A percentile compares a stretch with the other conserved stretches of the same genome.
Evolutionary conservation across 2,113 vertebrate species (phyloP).

Genomic region (Cochlearius cochlearius): DNA sequence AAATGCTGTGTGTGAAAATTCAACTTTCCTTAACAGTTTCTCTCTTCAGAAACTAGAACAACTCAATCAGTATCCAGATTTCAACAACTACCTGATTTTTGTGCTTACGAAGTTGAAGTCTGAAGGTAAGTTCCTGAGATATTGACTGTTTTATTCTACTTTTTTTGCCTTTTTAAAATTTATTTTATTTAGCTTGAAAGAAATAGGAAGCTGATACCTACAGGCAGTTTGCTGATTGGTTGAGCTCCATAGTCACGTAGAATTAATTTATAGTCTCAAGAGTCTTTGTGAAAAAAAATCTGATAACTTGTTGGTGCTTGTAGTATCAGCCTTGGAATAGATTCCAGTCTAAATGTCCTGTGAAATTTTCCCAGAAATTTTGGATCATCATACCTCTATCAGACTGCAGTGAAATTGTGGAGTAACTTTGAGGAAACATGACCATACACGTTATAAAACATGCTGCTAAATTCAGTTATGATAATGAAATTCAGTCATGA

Average conservation of each 20-base stretch:
- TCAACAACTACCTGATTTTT: conserved; percentile 99
- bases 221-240: not conserved
- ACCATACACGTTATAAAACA: not conserved
- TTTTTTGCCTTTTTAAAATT: not conserved
- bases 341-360: not conserved
- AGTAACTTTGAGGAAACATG: not conserved
- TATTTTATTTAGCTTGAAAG: not conserved
- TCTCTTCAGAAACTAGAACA: conserved; percentile 93
- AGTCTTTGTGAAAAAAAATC: not conserved
- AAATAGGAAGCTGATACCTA: not conserved
- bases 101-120: conserved; percentile 96
- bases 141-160: not conserved
- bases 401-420: not conserved
- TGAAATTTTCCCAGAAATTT: not conserved
- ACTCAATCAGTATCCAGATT: conserved; percentile 97
- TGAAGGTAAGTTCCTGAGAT: conserved; percentile 85
- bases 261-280: not conserved
- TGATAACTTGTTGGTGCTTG: not conserved
- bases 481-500: not conserved
- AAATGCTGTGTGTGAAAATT: not conserved
- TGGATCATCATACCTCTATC: not conserved
- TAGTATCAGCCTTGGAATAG: not conserved
- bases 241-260: not conserved
- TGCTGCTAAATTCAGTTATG: not conserved
- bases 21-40: conserved; percentile 79